Percentiles rank a stretch among this genome's conserved stretches.
phyloP scores from a whole-genome alignment of 2,113 vertebrate species.

The Mola mola region DNA sequence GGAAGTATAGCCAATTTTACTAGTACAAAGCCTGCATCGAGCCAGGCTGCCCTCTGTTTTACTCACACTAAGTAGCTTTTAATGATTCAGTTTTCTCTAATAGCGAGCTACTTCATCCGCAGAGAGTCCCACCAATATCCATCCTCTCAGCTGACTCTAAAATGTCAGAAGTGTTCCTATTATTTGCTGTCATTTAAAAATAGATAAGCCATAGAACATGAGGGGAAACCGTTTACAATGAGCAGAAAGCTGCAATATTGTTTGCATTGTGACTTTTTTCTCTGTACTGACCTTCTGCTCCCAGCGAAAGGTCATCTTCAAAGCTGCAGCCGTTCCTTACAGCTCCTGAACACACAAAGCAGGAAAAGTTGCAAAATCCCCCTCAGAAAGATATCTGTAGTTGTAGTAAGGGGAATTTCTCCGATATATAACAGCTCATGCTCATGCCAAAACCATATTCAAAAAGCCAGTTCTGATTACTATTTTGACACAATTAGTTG shows the following conservation, averaged over 20 bases:
- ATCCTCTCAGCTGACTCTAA: too few relatives aligned
- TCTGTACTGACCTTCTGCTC: conserved; percentile 91
- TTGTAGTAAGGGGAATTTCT: too few relatives aligned
- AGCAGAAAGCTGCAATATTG: conserved; percentile 38
- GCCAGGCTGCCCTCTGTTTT: too few relatives aligned
- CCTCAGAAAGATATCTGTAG: not conserved
- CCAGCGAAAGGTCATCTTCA: conserved; percentile 98
- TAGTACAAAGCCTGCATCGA: too few relatives aligned
- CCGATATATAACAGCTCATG: not conserved
- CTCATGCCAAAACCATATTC: too few relatives aligned
- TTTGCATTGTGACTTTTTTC: conserved; percentile 45
- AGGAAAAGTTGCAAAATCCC: conserved; percentile 12
- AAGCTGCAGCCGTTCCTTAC: conserved; percentile 95
- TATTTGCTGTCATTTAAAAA: not conserved
- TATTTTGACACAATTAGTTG: not conserved
- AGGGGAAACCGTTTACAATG: conserved; percentile 45
- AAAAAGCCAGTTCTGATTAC: conserved; percentile 3
- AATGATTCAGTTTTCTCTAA: too few relatives aligned
- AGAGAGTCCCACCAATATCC: too few relatives aligned
- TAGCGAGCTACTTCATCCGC: too few relatives aligned
- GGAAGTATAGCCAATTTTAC: too few relatives aligned
- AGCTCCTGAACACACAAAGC: conserved; percentile 79
- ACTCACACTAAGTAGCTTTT: too few relatives aligned
- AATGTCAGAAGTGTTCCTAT: conserved; percentile 31
- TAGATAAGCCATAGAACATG: not conserved